These are phyloP conservation scores for Motacilla alba DNA, from an alignment of 2,113 vertebrate species.

Conservation along the genomic window DNA sequence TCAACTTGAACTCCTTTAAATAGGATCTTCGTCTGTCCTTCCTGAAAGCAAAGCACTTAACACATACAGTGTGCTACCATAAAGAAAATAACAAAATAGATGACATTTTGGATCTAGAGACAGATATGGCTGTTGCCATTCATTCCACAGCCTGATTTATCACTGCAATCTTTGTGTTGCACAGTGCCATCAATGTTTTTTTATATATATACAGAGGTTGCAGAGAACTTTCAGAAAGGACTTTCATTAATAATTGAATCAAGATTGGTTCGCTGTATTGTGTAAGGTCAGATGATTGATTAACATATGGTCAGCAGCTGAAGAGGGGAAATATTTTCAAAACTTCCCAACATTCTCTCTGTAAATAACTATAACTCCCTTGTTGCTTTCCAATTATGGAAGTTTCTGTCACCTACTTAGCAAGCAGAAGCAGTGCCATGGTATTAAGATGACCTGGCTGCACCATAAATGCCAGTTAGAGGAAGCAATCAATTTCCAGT, in stretches of 20 bases:
- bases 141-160: constrained; percentile 22
- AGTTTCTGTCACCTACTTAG: not conserved
- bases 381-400: not conserved
- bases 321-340: not conserved
- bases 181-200: not conserved
- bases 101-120: constrained; percentile 42
- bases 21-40: not conserved
- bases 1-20: constrained; percentile 7
- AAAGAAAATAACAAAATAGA: constrained; percentile 51
- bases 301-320: not conserved
- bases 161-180: not conserved
- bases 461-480: not conserved
- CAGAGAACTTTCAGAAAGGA: not conserved
- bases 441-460: not conserved
- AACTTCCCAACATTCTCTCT: not conserved
- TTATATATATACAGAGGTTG: not conserved
- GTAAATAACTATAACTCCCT: not conserved
- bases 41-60: constrained; percentile 21
- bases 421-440: not conserved
- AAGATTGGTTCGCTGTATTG: not conserved
- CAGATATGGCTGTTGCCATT: constrained; percentile 37
- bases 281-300: not conserved
- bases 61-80: not conserved
- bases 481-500: not conserved
- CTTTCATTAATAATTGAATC: constrained; percentile 25